Evolutionary conservation across 2,113 vertebrate species (phyloP), one percentile per base, ranked within the genome.

Genomic region (Cinclus mexicanus): DNA sequence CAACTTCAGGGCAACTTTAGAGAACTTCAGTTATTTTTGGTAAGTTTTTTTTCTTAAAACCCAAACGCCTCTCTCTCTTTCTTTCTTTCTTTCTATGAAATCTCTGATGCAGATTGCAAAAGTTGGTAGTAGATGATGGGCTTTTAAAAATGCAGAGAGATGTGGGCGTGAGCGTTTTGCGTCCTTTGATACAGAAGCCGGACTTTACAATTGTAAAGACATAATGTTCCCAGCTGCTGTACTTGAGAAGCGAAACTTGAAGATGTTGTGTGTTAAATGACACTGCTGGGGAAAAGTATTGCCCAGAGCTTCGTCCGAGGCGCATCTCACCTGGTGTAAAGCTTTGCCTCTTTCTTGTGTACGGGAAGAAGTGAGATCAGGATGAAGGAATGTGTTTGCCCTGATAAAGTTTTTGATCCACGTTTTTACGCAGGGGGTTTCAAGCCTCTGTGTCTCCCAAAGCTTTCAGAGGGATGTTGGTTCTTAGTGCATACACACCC

Each of bases 1-100:
- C 89, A 96, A 95, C 96, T 95, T 91, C 91, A 67, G 97, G 95
- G 93, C 93, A 79, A 95, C 93, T 93, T 87, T 90, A 93, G 95
- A 96, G 96, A 96, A 96, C 83, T 94, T 83, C 93, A 90, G 82
- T 91, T 93, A 87, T 75, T 89, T 96, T 94, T 42, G 89, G 97
- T 97, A 96, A 97, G 65, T 75, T 60, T 55, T 46, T 56, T 65
- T 74, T 14, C 55, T 56, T 56, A 42, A 53, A 86, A 67, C 39
- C 12, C 26, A 44, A 37, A 33, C 22, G 33, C 53, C 39, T 61
- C 12, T 31, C 84, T 78, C 10, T 23, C 64, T 77, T 25, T 79
- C 29, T 55, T 25, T 79, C 29, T 55, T 18, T 64, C 42, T 64
- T 59, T 94, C 70, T 94, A 39, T 87, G 41, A 56, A 65, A 35